Conservation (phyloP, 2,888 invertebrate genomes). For the Apamea monoglypha region DNA sequence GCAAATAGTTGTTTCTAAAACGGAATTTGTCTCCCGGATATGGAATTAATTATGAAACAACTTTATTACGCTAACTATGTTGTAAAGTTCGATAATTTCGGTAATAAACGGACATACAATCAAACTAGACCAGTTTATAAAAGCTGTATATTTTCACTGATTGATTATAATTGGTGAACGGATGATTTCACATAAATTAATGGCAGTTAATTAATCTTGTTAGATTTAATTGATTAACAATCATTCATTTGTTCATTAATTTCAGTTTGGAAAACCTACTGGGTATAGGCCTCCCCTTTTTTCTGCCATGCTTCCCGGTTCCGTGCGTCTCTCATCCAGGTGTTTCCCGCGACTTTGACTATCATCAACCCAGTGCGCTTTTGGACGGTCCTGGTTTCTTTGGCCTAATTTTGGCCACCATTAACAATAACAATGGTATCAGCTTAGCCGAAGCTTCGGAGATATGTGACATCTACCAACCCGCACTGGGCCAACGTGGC, state of each 20-base stretch:
- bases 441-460: neutral
- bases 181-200: conserved; percentile 27
- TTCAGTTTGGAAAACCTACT: too few species aligned
- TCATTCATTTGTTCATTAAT: too few species aligned
- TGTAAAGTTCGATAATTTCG: conserved; percentile 33
- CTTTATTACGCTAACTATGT: conserved; percentile 42
- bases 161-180: conserved; percentile 49
- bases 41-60: conserved; percentile 17
- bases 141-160: conserved; percentile 37
- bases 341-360: too few species aligned
- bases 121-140: conserved; percentile 10
- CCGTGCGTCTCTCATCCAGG: too few species aligned
- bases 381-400: too few species aligned
- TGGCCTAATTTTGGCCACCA: too few species aligned
- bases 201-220: conserved; percentile 27
- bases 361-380: too few species aligned
- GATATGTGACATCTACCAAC: too few species aligned
- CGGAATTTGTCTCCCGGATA: conserved; percentile 30
- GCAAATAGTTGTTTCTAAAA: conserved; percentile 9
- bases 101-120: conserved; percentile 20
- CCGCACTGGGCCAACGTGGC: too few species aligned
- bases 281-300: too few species aligned
- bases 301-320: too few species aligned
- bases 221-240: conserved; percentile 21
- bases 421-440: neutral